phyloP scores from a whole-genome alignment of 2,797 vertebrate genomes.

The Pogoniulus pusillus region DNA sequence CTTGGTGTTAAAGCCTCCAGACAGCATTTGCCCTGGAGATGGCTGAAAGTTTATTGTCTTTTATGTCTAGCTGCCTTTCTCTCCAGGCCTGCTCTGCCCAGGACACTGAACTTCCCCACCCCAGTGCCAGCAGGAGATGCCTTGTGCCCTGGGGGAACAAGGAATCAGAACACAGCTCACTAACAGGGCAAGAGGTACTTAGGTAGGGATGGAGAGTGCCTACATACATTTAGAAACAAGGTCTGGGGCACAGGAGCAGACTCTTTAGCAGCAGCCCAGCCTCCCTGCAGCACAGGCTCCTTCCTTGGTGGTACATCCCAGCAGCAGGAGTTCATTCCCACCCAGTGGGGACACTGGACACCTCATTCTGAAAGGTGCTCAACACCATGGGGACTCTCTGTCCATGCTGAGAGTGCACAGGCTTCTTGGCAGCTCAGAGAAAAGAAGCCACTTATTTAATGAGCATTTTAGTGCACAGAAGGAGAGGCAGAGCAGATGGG shows the following conservation, averaged over 20 bases:
- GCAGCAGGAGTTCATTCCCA: neutral
- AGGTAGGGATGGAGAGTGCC: neutral
- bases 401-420: accelerated
- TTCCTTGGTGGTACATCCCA: accelerated
- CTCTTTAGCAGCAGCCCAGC: neutral
- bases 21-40: too few relatives aligned
- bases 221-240: accelerated
- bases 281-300: neutral
- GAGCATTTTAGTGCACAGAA: neutral
- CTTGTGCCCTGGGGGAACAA: too few relatives aligned
- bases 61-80: too few relatives aligned
- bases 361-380: neutral
- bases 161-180: accelerated
- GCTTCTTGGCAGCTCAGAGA: neutral
- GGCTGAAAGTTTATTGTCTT: too few relatives aligned
- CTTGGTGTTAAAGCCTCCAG: too few relatives aligned
- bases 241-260: neutral
- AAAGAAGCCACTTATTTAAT: neutral
- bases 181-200: neutral
- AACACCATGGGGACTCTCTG: neutral
- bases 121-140: too few relatives aligned
- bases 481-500: neutral
- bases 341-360: neutral
- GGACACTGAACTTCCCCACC: too few relatives aligned
- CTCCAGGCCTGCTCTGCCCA: too few relatives aligned